Base-by-base conservation (phyloP, 2,888 invertebrate genomes). In the Uropetala carovei region DNA sequence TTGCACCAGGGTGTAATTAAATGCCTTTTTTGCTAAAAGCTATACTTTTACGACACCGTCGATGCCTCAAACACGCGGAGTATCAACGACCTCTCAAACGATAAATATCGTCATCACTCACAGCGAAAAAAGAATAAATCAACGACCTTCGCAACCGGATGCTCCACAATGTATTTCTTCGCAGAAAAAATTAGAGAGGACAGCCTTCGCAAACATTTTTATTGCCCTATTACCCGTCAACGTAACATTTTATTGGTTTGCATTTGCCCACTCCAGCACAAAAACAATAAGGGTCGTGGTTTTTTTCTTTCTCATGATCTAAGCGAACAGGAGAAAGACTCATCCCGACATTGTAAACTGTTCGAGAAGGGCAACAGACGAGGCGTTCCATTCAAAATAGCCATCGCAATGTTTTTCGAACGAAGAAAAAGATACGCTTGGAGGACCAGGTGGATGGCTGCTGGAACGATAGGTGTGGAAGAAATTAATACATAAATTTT, bases 191-290 rank as follows among this genome's bases (percentile, higher is more conserved):
- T 5, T 43, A 43, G 43, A 43, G 43, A n/a, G 68, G 89, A 60
- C 89, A 89, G 43, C 89, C 89, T 89, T 89, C 68, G 56, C 64
- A 89, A 89, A 68, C 64, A 89, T 89, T 89, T 89, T 89, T 89
- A 89, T 89, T 30, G 43, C 89, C 30, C 64, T 18, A 60, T 89
- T 43, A 30, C 43, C 18, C 68, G 18, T n/a, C 64, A 56, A 0
- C 60, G 60, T 64, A 64, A 43, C 89, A 56, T 89, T 89, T 89
- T 89, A 89, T 89, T 68, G 30, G 89, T 64, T 18, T 43, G 64
- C 30, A 14, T 83, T 43, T 83, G 30, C 13, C 30, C 43, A 3
- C 56, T 75, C 75, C 75, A 27, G 22, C 22, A 75, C 13, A 75
- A 27, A 27, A 75, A 75, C 75, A 75, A 75, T 75, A 22, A 75